phyloP scores from a whole-genome alignment of 64 coral and sea anemone species.

The Pachyseris speciosa region DNA sequence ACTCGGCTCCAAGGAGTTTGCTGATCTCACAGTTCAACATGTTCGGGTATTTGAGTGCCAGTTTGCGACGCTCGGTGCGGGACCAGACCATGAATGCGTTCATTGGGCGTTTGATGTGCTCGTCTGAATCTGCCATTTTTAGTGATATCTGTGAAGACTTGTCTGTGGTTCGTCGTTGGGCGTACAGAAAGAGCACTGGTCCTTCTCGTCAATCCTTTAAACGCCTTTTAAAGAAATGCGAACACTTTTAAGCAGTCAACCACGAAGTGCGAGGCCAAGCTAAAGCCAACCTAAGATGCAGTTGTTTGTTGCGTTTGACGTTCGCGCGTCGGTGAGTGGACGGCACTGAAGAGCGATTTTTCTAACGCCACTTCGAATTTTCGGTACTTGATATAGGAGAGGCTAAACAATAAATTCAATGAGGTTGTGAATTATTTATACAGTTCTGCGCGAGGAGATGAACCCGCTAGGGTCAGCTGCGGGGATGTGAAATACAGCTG shows the following conservation, averaged over 20 bases:
- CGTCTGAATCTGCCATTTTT: slow-evolving; percentile 69
- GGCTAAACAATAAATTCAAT: slow-evolving; percentile 55
- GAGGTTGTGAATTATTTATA: slow-evolving; percentile 43
- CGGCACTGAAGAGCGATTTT: background rate
- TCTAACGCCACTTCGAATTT: slow-evolving; percentile 15
- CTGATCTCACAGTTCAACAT: slow-evolving; percentile 98
- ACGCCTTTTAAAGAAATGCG: background rate
- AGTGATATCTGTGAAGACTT: background rate
- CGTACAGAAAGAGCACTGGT: background rate
- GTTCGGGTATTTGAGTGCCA: slow-evolving; percentile 94
- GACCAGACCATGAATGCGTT: slow-evolving; percentile 98
- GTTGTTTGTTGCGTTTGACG: background rate
- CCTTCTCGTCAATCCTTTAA: background rate
- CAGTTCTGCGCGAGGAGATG: background rate
- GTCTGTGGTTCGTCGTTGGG: background rate
- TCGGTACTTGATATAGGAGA: slow-evolving; percentile 58
- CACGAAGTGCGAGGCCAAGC: too few species aligned
- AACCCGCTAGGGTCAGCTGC: slow-evolving; percentile 28
- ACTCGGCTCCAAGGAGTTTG: slow-evolving; percentile 92
- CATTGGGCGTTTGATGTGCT: slow-evolving; percentile 93
- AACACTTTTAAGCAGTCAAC: background rate
- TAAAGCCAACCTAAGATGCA: background rate
- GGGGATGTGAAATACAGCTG: slow-evolving; percentile 54
- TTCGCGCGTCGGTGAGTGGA: background rate
- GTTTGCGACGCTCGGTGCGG: slow-evolving; percentile 86